phyloP scores from a whole-genome alignment of 1,140 invertebrate species.

The Nasonia giraulti region DNA sequence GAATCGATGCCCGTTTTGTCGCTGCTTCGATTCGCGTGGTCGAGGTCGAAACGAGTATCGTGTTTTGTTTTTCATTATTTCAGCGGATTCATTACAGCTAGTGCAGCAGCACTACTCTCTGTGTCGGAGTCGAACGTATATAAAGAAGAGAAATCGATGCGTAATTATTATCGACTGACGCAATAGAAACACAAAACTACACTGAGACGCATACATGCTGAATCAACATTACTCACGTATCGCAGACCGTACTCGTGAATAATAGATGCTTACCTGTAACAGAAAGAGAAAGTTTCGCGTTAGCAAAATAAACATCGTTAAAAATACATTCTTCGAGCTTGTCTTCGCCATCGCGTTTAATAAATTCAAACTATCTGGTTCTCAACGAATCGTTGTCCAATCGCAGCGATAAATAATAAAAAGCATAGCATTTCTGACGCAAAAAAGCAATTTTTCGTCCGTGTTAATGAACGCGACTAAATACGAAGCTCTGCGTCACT shows the following conservation, averaged over 20 bases:
- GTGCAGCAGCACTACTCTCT: not conserved
- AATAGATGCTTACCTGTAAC: conserved; percentile 28
- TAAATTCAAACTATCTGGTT: too few species aligned
- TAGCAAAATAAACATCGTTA: not conserved
- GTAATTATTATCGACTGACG: not conserved
- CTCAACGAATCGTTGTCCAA: too few species aligned
- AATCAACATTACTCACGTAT: not conserved
- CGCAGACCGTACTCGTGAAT: not conserved
- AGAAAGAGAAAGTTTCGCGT: not conserved
- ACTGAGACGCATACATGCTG: not conserved
- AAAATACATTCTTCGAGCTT: not conserved
- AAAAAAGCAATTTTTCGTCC: not conserved
- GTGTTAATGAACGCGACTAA: not conserved
- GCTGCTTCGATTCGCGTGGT: not conserved
- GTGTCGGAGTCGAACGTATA: not conserved
- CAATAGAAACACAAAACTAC: not conserved
- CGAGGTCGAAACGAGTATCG: not conserved
- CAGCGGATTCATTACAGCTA: not conserved
- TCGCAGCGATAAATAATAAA: not conserved
- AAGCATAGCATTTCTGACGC: not conserved
- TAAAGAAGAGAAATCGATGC: not conserved
- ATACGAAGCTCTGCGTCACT: not conserved
- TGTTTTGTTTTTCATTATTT: not conserved
- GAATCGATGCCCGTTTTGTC: not conserved
- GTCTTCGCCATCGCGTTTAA: too few species aligned